phyloP scores from a whole-genome alignment of 2,888 invertebrate species.

The Dryococelus australis region DNA sequence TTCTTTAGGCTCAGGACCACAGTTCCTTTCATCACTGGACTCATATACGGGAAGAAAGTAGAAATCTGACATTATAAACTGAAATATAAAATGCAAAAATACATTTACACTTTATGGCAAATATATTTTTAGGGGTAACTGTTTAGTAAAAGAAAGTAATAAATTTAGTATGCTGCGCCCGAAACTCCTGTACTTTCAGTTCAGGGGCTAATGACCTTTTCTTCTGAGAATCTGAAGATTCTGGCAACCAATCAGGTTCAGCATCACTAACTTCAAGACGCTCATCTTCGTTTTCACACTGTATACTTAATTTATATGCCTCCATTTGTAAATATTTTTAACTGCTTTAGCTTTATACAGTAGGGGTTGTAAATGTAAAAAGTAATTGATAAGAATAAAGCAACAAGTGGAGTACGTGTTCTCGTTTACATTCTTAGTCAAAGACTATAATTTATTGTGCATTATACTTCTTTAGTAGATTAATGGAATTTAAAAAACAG shows the following conservation, averaged over 20 bases:
- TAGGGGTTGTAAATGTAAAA: not conserved
- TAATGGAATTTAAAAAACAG: not conserved
- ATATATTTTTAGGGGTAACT: not conserved
- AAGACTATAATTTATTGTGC: not conserved
- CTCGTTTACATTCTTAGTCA: not conserved
- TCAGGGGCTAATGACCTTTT: not conserved
- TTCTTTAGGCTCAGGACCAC: not conserved
- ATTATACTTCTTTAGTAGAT: not conserved
- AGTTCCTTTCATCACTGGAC: not conserved
- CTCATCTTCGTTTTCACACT: not conserved
- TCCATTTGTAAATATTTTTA: not conserved
- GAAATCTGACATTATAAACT: not conserved
- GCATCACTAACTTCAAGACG: not conserved
- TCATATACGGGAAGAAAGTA: not conserved
- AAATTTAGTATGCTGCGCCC: not conserved
- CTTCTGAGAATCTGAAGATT: not conserved
- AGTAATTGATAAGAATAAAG: too few species aligned
- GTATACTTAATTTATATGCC: not conserved
- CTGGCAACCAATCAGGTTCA: not conserved
- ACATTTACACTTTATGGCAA: not conserved
- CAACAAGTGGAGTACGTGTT: not conserved
- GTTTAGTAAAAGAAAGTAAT: not conserved
- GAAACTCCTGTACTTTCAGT: not conserved
- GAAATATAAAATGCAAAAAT: not conserved
- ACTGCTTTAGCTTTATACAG: not conserved